phyloP scores from a whole-genome alignment of 2,888 invertebrate species.

The Suillia variegata region DNA sequence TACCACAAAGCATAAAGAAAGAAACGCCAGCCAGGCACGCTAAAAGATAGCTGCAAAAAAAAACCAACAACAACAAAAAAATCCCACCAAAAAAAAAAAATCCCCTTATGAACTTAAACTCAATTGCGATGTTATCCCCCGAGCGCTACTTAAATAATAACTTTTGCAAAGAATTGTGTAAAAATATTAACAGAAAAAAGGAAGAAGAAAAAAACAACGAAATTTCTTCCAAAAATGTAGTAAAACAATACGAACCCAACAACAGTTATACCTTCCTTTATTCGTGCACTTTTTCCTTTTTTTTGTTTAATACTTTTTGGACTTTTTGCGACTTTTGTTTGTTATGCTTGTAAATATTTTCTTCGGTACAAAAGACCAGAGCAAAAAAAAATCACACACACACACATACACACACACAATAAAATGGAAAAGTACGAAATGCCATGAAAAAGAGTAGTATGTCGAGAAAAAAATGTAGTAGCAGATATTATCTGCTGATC shows the following conservation, averaged over 20 bases:
- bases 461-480: no score
- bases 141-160: slow-evolving; percentile 32
- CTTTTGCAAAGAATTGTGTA: slow-evolving; percentile 17
- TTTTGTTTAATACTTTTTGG: not conserved
- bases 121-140: not conserved
- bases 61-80: no score
- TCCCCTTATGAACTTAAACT: not conserved
- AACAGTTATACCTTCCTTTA: slow-evolving; percentile 1
- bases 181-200: slow-evolving; percentile 15
- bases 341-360: not conserved
- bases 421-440: not conserved
- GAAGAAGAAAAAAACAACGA: not conserved
- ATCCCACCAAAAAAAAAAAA: no score
- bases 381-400: no score
- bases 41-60: no score
- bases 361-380: not conserved
- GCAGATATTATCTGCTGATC: not conserved
- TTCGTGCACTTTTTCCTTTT: not conserved
- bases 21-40: no score
- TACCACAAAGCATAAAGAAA: no score
- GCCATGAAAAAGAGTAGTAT: no score
- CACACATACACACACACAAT: not conserved
- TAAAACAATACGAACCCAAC: slow-evolving; percentile 26
- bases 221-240: not conserved
- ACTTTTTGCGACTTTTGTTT: not conserved